Evolutionary conservation across 2,797 vertebrate genomes (phyloP), one percentile per base, ranked within the genome.

Genomic region (Iguana delicatissima): DNA sequence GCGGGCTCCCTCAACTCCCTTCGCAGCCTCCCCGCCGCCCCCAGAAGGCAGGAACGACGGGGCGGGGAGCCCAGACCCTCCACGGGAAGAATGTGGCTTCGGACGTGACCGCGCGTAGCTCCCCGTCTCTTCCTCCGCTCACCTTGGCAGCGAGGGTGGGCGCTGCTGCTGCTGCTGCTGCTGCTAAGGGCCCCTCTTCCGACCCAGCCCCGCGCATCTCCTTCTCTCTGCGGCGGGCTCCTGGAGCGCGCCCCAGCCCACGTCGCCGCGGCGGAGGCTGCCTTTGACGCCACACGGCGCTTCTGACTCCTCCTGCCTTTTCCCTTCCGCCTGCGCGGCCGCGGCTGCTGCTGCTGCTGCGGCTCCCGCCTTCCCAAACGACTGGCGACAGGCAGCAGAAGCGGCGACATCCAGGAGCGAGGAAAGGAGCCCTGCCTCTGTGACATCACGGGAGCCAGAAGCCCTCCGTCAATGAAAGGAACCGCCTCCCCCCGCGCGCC

Each of bases 371-470:
- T 46, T 24, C 6, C 72, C 80, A 22, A 42, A 35, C 14, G 13
- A 20, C 12, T 4, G 50, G 18, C 13, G 26, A 6, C 62, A n/a
- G 73, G 32, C 32, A 73, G 62, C 38, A 1, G 18, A 4, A 2
- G 59, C 85, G 13, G 24, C 59, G 1, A 38, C 89, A 52, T 55
- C 72, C 72, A 77, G 55, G 29, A 26, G 59, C 80, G 3, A n/a
- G 16, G 57, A 74, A 79, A 2, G 13, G 4, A 22, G 59, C 26
- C 62, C 80, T 24, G 74, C 80, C 80, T n/a, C 50, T 62, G 82
- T 94, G 93, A 94, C 95, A 84, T 88, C 91, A 93, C 85, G 0
- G 46, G 1, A n/a, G 77, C 50, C 80, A 6, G 32, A n/a, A 1
- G 20, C 69, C 86, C 90, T 80, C 91, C 67, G 88, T 92, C 94